Base-by-base conservation (phyloP, 2,113 vertebrate species). In the Morone chrysops region DNA sequence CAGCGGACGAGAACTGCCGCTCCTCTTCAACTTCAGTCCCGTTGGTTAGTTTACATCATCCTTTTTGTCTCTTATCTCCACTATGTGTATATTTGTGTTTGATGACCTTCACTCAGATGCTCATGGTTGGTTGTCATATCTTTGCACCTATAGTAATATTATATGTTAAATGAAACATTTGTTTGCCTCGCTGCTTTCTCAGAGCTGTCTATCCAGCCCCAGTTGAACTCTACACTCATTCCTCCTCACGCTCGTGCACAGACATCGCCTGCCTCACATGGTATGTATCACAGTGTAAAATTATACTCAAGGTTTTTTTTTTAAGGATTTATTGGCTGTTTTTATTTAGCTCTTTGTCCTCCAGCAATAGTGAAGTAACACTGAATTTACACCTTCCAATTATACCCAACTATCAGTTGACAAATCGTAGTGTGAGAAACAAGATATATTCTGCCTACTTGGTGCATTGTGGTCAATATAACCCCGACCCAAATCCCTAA, bases 11-110 rank as follows among this genome's bases (percentile, higher is more conserved):
- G 96, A 97, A 53, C 96, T 98, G 83, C 97, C 97, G 20, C 95
- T 95, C 0, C 96, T 98, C 88, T 98, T 97, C 96, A 98, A 97
- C 91, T 98, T 98, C 95, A 97, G 97, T 93, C 95, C 97, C 22
- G 95, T 96, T 18, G 97, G 97, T 97, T 75, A 95, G 96, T 92
- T 80, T 22, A 4, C 1, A 47, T 3, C 31, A 31, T 31, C 5
- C 36, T 25, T 40, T 8, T 3, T 25, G 53, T 48, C 50, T n/a
- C 54, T 70, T 36, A 47, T 69, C 61, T 18, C 8, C 12, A 16
- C 17, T 50, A 3, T 8, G 31, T 31, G 31, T 7, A 17, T 36
- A 31, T 13, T 6, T 48, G 2, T 8, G 16, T 73, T 41, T 73
- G 18, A 38, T 73, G 10, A 31, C 56, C 11, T 53, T 48, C 10